Evolutionary conservation across 2,888 invertebrate species (phyloP).

Genomic region (Copidosoma aretas): DNA sequence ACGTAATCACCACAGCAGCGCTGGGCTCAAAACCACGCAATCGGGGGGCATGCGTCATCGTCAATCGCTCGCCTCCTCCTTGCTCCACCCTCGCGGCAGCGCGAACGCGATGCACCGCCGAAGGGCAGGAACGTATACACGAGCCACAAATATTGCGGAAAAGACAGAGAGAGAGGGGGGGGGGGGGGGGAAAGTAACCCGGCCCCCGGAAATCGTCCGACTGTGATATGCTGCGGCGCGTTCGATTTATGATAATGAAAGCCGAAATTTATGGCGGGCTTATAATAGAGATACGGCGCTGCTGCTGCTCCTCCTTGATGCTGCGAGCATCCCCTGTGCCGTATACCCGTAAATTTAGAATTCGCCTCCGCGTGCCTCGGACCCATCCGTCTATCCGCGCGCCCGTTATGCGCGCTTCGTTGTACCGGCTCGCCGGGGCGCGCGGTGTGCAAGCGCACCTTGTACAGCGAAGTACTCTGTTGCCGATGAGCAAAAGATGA

Average conservation of each 20-base stretch:
- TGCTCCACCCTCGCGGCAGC: background rate
- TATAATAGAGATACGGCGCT: constrained; percentile 51
- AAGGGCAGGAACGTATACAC: background rate
- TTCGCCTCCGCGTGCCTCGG: constrained; percentile 48
- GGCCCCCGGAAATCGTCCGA: constrained; percentile 43
- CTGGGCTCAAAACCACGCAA: no score
- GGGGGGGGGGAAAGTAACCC: constrained; percentile 8
- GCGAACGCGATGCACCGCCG: background rate
- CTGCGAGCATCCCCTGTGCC: background rate
- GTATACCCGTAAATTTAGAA: constrained; percentile 51
- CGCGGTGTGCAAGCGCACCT: background rate
- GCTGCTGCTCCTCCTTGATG: constrained; percentile 4
- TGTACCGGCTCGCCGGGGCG: background rate
- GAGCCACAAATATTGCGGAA: background rate
- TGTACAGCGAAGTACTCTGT: background rate
- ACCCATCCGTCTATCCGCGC: constrained; percentile 47
- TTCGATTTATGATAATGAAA: constrained; percentile 59
- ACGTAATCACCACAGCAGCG: no score
- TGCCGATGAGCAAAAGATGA: background rate
- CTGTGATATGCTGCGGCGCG: constrained; percentile 46
- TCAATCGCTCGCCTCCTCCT: constrained; percentile 2
- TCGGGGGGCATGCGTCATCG: constrained; percentile 6
- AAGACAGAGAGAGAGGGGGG: background rate
- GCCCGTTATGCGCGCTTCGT: constrained; percentile 9
- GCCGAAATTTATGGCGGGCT: constrained; percentile 53